These are phyloP conservation scores for Lasioglossum leucozonium DNA, from an alignment of 2,888 invertebrate genomes.

Conservation along the genomic window DNA sequence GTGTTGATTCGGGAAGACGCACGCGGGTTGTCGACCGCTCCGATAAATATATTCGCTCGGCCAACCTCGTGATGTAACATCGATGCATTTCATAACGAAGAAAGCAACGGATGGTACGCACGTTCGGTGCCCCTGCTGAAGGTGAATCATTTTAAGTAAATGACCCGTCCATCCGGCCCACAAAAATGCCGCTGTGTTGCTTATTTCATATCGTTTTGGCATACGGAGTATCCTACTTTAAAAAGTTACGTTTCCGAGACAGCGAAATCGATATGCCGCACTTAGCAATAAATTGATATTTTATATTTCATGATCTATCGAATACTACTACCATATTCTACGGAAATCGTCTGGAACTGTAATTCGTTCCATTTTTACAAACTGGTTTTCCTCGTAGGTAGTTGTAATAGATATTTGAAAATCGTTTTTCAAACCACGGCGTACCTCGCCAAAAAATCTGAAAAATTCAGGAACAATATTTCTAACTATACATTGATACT, in stretches of 20 bases:
- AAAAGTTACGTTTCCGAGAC: no score
- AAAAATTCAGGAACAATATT: neutral
- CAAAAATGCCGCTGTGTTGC: neutral
- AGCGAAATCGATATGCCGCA: no score
- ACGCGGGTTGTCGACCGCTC: conserved; percentile 68
- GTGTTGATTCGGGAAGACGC: conserved; percentile 55
- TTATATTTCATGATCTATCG: neutral
- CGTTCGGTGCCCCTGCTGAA: conserved; percentile 20
- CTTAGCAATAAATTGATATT: no score
- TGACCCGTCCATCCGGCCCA: neutral
- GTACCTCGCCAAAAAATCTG: neutral
- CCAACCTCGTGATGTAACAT: conserved; percentile 44
- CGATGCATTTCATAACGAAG: conserved; percentile 48
- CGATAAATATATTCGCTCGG: conserved; percentile 57
- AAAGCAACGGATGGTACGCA: conserved; percentile 35
- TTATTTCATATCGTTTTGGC: neutral
- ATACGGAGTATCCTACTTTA: no score
- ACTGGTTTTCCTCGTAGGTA: neutral
- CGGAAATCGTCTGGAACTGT: no score
- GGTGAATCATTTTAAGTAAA: neutral
- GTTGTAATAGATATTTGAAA: no score
- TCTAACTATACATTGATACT: neutral
- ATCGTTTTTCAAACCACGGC: no score
- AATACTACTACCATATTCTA: no score
- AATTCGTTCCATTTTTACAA: neutral